Percentiles rank a stretch among this genome's conserved stretches.
phyloP scores from a whole-genome alignment of 2,888 invertebrate species.

The Arrhopalites spinosus region DNA sequence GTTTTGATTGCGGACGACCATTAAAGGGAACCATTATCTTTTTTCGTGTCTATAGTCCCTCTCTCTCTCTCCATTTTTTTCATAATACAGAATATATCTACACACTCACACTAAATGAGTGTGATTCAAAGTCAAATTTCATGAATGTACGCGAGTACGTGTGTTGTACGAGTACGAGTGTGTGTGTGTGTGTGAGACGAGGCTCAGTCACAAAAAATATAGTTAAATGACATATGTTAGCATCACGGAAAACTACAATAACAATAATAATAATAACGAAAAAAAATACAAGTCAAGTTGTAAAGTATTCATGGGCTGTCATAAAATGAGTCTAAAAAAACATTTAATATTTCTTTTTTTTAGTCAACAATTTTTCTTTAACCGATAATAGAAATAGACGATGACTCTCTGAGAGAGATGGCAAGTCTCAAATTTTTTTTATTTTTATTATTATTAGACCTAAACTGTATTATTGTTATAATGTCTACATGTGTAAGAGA shows the following conservation, averaged over 20 bases:
- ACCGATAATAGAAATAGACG: neutral
- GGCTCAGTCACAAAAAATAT: neutral
- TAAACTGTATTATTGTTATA: neutral
- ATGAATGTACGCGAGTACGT: too few species aligned
- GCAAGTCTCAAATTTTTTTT: neutral
- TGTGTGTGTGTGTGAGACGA: too few species aligned
- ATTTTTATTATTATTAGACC: neutral
- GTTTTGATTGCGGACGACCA: conserved; percentile 24
- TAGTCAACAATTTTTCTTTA: neutral
- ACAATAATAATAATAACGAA: neutral
- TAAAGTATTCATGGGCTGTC: conserved; percentile 9
- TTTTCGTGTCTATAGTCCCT: neutral
- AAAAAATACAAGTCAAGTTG: neutral
- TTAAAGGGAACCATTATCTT: conserved; percentile 26
- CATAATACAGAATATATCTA: neutral
- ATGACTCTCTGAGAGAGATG: neutral
- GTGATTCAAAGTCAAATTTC: neutral
- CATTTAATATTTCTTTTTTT: neutral
- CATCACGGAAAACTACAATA: neutral
- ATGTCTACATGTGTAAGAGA: too few species aligned
- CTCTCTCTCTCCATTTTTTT: neutral
- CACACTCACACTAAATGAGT: neutral
- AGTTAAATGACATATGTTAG: neutral
- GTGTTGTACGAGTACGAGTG: too few species aligned
- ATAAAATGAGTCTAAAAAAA: conserved; percentile 1